Percentiles rank a stretch among this genome's conserved stretches.
Evolutionary conservation across 2,888 invertebrate species (phyloP).

Genomic region (Rotaria macrura): DNA sequence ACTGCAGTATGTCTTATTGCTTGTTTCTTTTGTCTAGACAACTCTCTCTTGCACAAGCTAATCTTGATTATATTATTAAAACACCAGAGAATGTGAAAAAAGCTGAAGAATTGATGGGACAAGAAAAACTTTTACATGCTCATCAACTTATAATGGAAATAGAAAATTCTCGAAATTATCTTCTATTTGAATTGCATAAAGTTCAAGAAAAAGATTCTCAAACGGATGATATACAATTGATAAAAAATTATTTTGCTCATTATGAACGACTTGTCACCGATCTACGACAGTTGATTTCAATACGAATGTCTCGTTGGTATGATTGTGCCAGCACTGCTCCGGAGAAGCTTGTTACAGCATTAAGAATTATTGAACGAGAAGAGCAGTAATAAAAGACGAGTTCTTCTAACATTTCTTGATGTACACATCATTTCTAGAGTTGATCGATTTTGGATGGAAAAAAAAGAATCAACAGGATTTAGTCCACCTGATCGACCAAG

Average conservation of each 20-base stretch:
- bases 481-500: slow-evolving; percentile 88
- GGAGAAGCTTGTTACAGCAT: slow-evolving; percentile 82
- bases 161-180: slow-evolving; percentile 38
- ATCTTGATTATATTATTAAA: slow-evolving; percentile 90
- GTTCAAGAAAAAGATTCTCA: slow-evolving; percentile 36
- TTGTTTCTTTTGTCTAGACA: slow-evolving; percentile 37
- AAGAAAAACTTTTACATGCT: slow-evolving; percentile 83
- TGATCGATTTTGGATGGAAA: slow-evolving; percentile 70
- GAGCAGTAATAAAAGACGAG: slow-evolving; percentile 57
- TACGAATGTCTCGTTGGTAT: slow-evolving; percentile 75
- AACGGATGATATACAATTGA: slow-evolving; percentile 23
- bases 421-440: slow-evolving; percentile 50
- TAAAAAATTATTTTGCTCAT: not conserved
- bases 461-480: slow-evolving; percentile 71
- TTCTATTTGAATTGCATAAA: slow-evolving; percentile 22
- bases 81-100: slow-evolving; percentile 89
- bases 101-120: slow-evolving; percentile 81
- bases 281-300: slow-evolving; percentile 77
- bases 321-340: slow-evolving; percentile 73
- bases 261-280: slow-evolving; percentile 61
- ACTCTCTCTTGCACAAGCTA: slow-evolving; percentile 92
- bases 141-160: slow-evolving; percentile 59
- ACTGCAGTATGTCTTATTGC: not conserved
- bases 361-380: slow-evolving; percentile 89
- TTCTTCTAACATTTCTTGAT: not conserved